These are phyloP conservation scores for Acipenser oxyrinchus DNA, from an alignment of 2,797 vertebrate genomes.

Conservation along the genomic window DNA sequence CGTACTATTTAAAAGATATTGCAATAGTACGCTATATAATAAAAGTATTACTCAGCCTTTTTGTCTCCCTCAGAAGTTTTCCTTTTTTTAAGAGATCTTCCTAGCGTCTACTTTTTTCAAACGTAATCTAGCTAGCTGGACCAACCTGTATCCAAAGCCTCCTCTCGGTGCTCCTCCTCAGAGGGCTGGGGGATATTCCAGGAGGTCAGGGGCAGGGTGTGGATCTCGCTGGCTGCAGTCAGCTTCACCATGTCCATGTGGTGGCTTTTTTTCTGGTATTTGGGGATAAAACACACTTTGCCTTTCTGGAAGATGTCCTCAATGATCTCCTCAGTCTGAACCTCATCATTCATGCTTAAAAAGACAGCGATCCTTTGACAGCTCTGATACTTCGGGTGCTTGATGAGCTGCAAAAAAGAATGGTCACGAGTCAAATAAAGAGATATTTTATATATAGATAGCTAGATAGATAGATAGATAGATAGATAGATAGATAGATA, in stretches of 20 bases:
- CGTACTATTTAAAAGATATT: too few relatives aligned
- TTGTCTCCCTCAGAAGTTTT: too few relatives aligned
- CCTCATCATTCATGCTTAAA: slow-evolving; percentile 84
- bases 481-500: too few relatives aligned
- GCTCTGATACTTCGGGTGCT: slow-evolving; percentile 67
- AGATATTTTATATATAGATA: too few relatives aligned
- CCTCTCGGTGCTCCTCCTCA: slow-evolving; percentile 60
- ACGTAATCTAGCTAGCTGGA: too few relatives aligned
- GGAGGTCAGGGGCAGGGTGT: slow-evolving; percentile 66
- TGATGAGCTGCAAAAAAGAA: slow-evolving; percentile 58
- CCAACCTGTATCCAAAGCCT: slow-evolving; percentile 73
- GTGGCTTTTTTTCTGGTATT: slow-evolving; percentile 59
- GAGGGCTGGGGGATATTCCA: slow-evolving; percentile 86
- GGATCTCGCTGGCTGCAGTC: slow-evolving; percentile 63
- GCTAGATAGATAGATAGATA: too few relatives aligned
- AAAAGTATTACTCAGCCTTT: too few relatives aligned
- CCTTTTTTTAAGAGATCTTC: too few relatives aligned
- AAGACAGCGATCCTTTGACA: slow-evolving; percentile 78
- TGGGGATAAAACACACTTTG: slow-evolving; percentile 85
- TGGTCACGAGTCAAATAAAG: background rate
- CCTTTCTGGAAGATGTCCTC: slow-evolving; percentile 66
- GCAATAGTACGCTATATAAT: too few relatives aligned
- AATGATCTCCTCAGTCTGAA: slow-evolving; percentile 75
- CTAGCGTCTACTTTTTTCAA: too few relatives aligned
- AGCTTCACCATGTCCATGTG: slow-evolving; percentile 90